These are phyloP conservation scores for Macrotus californicus DNA, from an alignment of 2,113 vertebrate genomes.

Conservation along the genomic window DNA sequence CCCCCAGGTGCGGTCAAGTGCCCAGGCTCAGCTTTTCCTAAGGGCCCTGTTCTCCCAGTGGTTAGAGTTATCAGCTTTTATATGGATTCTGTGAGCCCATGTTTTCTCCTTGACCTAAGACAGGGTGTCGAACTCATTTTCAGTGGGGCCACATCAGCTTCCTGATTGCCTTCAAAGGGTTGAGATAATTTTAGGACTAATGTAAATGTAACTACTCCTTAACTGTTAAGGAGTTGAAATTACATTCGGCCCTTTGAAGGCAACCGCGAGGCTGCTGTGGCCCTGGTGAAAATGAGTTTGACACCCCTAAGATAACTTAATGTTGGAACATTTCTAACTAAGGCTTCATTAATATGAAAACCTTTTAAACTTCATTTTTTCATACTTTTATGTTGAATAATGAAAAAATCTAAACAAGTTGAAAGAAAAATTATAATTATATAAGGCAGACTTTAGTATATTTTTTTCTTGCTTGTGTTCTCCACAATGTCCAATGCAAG, in stretches of 20 bases:
- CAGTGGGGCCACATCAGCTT: no score
- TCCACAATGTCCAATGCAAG: background rate
- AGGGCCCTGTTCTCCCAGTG: rapidly evolving
- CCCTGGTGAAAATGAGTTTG: no score
- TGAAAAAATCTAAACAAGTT: background rate
- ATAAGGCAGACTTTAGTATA: background rate
- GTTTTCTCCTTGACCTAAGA: background rate
- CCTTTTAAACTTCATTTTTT: background rate
- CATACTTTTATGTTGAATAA: background rate
- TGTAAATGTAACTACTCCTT: no score
- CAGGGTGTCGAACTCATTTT: no score
- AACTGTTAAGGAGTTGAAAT: no score
- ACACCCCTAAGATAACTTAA: background rate
- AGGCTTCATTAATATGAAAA: background rate
- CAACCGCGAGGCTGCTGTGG: no score
- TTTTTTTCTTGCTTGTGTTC: background rate
- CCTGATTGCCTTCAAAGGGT: no score
- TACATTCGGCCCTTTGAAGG: no score
- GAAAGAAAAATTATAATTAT: background rate
- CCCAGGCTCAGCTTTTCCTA: background rate
- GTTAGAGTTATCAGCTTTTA: background rate
- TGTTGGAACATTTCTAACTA: background rate
- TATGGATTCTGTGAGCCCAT: background rate
- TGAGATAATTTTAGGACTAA: no score
- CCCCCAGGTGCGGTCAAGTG: rapidly evolving